These are phyloP conservation scores for Psephotus haematonotus DNA, from an alignment of 2,113 vertebrate species.

Conservation along the genomic window DNA sequence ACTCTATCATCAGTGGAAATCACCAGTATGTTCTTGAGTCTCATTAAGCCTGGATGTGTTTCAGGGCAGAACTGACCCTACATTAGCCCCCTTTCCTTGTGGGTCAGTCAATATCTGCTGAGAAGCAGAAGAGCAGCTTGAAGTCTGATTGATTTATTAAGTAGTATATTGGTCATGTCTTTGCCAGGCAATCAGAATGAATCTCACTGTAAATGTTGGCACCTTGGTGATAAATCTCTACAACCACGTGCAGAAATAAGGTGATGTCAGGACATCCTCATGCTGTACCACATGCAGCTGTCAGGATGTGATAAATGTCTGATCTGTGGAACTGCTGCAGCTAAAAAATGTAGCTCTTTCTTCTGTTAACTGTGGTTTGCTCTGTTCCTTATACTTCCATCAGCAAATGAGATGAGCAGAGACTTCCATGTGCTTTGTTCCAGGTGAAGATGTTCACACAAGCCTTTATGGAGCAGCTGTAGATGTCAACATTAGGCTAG, in stretches of 20 bases:
- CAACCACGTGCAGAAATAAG: neutral
- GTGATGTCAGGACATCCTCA: neutral
- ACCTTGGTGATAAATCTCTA: neutral
- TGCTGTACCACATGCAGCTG: fast-evolving
- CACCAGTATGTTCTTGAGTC: neutral
- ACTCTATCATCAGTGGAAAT: neutral
- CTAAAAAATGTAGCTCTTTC: neutral
- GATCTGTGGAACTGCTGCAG: neutral
- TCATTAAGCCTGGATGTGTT: neutral
- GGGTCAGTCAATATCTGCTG: conserved; percentile 1
- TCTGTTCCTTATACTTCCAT: neutral
- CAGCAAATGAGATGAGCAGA: neutral
- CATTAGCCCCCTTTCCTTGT: neutral
- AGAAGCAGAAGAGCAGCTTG: conserved; percentile 24
- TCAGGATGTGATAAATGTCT: neutral
- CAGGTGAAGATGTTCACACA: conserved; percentile 82
- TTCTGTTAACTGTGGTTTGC: neutral
- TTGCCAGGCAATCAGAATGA: neutral
- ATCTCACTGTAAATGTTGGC: neutral
- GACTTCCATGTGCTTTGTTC: conserved; percentile 18
- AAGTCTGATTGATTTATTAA: conserved; percentile 46
- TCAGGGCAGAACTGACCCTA: neutral
- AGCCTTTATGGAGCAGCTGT: conserved; percentile 77
- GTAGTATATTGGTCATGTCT: neutral
- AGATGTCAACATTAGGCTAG: conserved; percentile 79